phyloP scores from a whole-genome alignment of 1,140 invertebrate species.

The Caenorhabditis brenneri region DNA sequence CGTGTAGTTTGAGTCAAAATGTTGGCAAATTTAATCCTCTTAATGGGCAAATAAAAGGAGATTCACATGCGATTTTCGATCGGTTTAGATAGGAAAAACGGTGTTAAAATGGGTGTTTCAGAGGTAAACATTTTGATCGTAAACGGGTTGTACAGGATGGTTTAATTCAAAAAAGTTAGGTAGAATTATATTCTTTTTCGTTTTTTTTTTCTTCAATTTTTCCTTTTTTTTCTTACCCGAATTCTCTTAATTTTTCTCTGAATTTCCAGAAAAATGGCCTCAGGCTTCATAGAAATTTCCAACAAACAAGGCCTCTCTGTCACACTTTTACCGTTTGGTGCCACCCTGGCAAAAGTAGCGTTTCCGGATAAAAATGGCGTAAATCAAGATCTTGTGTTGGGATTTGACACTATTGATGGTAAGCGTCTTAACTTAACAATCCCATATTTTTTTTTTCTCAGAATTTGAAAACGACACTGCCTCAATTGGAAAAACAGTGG shows the following conservation, averaged over 20 bases:
- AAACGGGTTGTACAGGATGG: no score
- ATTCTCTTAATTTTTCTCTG: background rate
- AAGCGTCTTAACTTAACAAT: background rate
- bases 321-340: conserved; percentile 11
- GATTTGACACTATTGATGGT: conserved; percentile 38
- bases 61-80: background rate
- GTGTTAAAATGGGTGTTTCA: background rate
- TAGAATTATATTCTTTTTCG: background rate
- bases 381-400: conserved; percentile 8
- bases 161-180: background rate
- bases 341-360: background rate
- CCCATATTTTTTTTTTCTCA: background rate
- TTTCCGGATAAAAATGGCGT: conserved; percentile 5
- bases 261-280: background rate
- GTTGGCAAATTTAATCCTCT: no score
- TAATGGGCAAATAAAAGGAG: no score
- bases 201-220: background rate
- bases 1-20: background rate
- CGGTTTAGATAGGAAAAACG: background rate
- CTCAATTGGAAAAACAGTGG: conserved; percentile 40
- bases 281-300: conserved; percentile 30
- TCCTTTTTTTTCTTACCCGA: background rate
- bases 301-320: conserved; percentile 41
- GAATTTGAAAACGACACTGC: conserved; percentile 5
- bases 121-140: no score